Base-by-base conservation (phyloP, 2,113 vertebrate species). In the Epinephelus moara region DNA sequence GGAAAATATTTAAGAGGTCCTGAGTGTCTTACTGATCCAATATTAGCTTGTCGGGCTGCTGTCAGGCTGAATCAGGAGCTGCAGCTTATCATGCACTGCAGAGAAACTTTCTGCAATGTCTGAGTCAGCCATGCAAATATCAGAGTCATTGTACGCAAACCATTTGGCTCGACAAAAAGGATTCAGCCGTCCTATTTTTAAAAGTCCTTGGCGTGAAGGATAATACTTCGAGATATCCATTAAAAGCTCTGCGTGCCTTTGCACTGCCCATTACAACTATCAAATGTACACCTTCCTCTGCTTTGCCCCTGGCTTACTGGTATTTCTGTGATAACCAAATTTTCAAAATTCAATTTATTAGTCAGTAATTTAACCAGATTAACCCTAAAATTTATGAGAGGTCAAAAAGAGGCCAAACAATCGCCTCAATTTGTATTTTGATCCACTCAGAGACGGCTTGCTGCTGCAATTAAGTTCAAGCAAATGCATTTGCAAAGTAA, bases 401-500 rank as follows among this genome's bases (percentile, higher is more conserved):
- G 89, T 91, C 86, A 85, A 66, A 67, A 84, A 33, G 75, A 82
- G 73, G 37, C 27, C 30, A 84, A 78, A 88, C 88, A 84, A 88
- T 90, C 47, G n/a, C 52, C 82, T 53, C 89, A 75, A 85, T 91
- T 74, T 71, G 73, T 82, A 86, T 88, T 76, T 87, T 84, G 84
- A 89, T 86, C 89, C 89, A 66, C 71, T 86, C 79, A 72, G 63
- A 72, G 74, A 70, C 67, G 0, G 78, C 72, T 69, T 69, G 50
- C 84, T 81, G 74, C 57, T 50, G 75, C 75, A 90, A 90, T 93
- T 92, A 90, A 70, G 63, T 60, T 67, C 70, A 64, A 33, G 73
- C 68, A 84, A 88, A 92, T 90, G 84, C 82, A 88, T 92, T 91
- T 87, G 84, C 84, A 85, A 78, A 87, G n/a, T 74, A 49, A 91